Conservation (phyloP, 2,888 invertebrate genomes). For the Fragum whitleyi region DNA sequence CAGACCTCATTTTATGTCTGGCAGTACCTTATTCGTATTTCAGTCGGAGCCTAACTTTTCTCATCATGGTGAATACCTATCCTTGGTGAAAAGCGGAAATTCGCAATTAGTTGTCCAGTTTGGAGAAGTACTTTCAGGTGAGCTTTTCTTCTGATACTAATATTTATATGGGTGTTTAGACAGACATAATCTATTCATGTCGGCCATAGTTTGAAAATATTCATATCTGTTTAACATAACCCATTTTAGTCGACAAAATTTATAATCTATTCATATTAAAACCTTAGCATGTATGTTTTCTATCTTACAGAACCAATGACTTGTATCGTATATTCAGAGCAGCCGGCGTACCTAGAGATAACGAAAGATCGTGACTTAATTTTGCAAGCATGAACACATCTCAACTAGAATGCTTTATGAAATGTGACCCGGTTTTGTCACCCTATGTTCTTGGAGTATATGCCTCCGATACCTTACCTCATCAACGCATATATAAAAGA, state of each 20-base stretch:
- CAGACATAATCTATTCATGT: no score
- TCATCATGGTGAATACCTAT: slow-evolving; percentile 40
- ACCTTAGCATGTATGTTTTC: no score
- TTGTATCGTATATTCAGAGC: slow-evolving; percentile 19
- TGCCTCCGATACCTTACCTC: slow-evolving; percentile 32
- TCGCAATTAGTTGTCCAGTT: slow-evolving; percentile 30
- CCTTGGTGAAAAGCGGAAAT: slow-evolving; percentile 38
- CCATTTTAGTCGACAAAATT: no score
- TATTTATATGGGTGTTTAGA: no score
- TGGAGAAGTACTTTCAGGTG: neutral
- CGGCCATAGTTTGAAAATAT: neutral
- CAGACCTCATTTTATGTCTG: slow-evolving; percentile 17
- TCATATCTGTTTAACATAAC: neutral
- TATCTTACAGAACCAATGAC: slow-evolving; percentile 19
- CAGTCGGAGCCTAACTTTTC: slow-evolving; percentile 38
- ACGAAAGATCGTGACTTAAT: slow-evolving; percentile 38
- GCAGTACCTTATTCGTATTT: slow-evolving; percentile 35
- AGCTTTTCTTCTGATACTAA: neutral
- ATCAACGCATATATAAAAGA: neutral
- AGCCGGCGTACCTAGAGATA: slow-evolving; percentile 30
- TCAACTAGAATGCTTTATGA: slow-evolving; percentile 39
- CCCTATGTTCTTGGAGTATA: slow-evolving; percentile 31
- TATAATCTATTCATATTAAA: no score
- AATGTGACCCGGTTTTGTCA: slow-evolving; percentile 30
- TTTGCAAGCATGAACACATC: slow-evolving; percentile 42